These are phyloP conservation scores for Istiophorus platypterus DNA, from an alignment of 2,113 vertebrate species.

Conservation along the genomic window DNA sequence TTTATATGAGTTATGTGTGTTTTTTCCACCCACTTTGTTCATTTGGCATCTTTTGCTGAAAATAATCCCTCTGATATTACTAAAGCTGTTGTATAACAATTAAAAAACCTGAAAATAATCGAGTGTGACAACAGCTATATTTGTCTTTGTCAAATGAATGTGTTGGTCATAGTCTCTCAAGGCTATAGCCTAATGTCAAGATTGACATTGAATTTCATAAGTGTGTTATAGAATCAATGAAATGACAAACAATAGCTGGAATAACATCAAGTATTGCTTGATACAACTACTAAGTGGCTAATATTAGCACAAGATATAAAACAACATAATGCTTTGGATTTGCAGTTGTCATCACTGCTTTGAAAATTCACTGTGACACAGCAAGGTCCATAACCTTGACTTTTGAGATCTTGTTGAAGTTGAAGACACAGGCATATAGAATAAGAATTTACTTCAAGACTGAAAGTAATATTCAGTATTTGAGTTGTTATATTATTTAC, in stretches of 20 bases:
- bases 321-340: not conserved
- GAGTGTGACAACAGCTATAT: constrained; percentile 13
- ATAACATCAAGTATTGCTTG: not conserved
- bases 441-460: not conserved
- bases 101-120: not conserved
- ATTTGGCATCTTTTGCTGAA: constrained; percentile 38
- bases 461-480: not conserved
- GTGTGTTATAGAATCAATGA: not conserved
- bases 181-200: not conserved
- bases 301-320: not conserved
- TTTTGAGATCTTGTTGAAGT: not conserved
- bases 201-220: not conserved
- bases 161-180: not conserved
- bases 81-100: constrained; percentile 59
- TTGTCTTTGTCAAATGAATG: not conserved
- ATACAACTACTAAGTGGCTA: not conserved
- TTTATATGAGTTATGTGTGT: too few relatives aligned
- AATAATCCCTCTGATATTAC: constrained; percentile 14
- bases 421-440: not conserved
- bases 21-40: constrained; percentile 16
- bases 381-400: not conserved
- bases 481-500: not conserved
- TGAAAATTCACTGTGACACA: not conserved
- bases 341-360: not conserved
- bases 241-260: not conserved